Evolutionary conservation across 2,797 vertebrate genomes (phyloP).

Genomic region (Martes flavigula): DNA sequence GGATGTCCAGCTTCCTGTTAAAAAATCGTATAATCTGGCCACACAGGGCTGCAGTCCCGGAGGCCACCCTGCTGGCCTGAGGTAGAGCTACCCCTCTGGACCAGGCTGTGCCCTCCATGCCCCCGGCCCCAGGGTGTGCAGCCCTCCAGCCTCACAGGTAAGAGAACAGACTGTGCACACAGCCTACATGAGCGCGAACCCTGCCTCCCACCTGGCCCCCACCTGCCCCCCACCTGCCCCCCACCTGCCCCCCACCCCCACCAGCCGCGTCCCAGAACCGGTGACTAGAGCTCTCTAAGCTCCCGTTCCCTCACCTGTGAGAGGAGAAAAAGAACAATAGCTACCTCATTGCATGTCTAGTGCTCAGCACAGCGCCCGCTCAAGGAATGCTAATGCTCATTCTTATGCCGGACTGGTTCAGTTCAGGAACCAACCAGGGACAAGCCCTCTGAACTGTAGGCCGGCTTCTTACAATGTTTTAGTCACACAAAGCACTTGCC

Average conservation of each 20-base stretch:
- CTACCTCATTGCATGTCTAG: neutral
- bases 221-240: no score
- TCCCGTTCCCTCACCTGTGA: neutral
- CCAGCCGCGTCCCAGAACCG: neutral
- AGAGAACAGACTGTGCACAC: neutral
- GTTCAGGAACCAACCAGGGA: neutral
- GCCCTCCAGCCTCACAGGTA: neutral
- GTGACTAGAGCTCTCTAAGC: neutral
- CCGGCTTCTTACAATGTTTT: neutral
- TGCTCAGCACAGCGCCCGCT: neutral
- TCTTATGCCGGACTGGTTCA: neutral
- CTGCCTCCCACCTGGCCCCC: neutral
- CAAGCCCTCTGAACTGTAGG: neutral
- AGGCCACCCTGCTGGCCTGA: neutral
- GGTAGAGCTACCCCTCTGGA: rapidly evolving
- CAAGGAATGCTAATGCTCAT: neutral
- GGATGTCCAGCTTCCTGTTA: neutral
- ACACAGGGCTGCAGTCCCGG: no score
- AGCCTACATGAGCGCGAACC: neutral
- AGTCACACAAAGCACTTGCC: neutral
- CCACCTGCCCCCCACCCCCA: neutral
- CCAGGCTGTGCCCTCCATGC: neutral
- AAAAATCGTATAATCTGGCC: neutral
- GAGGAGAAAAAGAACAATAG: neutral
- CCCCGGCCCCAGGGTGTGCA: no score